Evolutionary conservation across 2,888 invertebrate genomes (phyloP).

Genomic region (Chrysina gloriosa): DNA sequence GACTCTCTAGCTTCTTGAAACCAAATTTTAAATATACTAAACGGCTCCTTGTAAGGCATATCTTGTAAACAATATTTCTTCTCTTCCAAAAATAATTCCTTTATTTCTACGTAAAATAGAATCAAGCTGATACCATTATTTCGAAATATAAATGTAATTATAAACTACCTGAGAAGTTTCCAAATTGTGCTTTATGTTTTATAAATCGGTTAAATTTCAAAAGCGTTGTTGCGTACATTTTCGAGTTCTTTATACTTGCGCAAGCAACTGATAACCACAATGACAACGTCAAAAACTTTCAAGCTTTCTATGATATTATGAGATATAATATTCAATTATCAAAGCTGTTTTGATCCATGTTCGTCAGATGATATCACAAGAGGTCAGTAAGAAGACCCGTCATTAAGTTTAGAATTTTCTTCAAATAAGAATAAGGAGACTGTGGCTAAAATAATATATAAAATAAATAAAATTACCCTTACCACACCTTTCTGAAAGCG

Average conservation of each 20-base stretch:
- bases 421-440: too few species aligned
- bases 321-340: too few species aligned
- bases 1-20: constrained; percentile 77
- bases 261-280: too few species aligned
- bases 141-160: not conserved
- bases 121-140: not conserved
- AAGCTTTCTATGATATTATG: too few species aligned
- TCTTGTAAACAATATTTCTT: constrained; percentile 63
- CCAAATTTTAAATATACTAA: constrained; percentile 71
- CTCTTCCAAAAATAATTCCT: constrained; percentile 28
- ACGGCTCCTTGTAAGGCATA: constrained; percentile 81
- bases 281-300: too few species aligned
- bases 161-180: not conserved
- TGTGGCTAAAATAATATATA: too few species aligned
- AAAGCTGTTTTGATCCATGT: too few species aligned
- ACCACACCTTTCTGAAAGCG: too few species aligned
- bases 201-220: not conserved
- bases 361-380: too few species aligned
- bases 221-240: not conserved
- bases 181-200: not conserved
- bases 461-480: too few species aligned
- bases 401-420: too few species aligned
- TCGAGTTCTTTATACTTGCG: not conserved
- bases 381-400: too few species aligned
- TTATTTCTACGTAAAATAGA: constrained; percentile 3